These are phyloP conservation scores for Hedya salicella DNA, from an alignment of 2,888 invertebrate species.

Conservation along the genomic window DNA sequence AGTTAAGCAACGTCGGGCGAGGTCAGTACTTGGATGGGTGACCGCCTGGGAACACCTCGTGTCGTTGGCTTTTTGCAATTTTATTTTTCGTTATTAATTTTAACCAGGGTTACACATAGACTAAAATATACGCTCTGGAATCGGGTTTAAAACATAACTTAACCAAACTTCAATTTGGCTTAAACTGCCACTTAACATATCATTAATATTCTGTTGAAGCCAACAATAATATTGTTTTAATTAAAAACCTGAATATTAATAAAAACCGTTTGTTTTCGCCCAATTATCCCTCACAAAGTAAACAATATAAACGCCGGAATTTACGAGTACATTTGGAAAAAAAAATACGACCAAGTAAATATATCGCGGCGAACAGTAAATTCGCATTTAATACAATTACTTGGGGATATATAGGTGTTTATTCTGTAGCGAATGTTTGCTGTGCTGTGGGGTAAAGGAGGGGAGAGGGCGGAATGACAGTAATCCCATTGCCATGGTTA, in stretches of 20 bases:
- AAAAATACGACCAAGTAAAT: slow-evolving; percentile 69
- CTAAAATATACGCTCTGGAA: no score
- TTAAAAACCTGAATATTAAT: slow-evolving; percentile 24
- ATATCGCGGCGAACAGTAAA: slow-evolving; percentile 72
- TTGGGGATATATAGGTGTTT: slow-evolving; percentile 77
- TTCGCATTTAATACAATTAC: slow-evolving; percentile 82
- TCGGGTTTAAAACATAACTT: no score
- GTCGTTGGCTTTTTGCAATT: slow-evolving; percentile 47
- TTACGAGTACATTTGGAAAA: slow-evolving; percentile 57
- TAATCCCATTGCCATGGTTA: not conserved
- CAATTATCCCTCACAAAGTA: slow-evolving; percentile 43
- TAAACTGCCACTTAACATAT: not conserved
- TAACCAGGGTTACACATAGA: no score
- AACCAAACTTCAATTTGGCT: no score
- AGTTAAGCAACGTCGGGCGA: slow-evolving; percentile 61
- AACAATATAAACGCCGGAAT: slow-evolving; percentile 49
- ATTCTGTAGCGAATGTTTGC: slow-evolving; percentile 73
- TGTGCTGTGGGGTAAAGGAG: slow-evolving; percentile 48
- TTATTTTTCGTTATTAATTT: no score
- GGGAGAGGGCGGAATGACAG: slow-evolving; percentile 45
- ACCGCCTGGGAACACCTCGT: slow-evolving; percentile 51
- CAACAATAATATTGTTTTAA: slow-evolving; percentile 13
- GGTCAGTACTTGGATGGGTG: slow-evolving; percentile 54
- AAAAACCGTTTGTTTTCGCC: slow-evolving; percentile 25
- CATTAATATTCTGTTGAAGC: not conserved